Conservation (phyloP, 2,113 vertebrate genomes). For the Formicarius rufipectus region DNA sequence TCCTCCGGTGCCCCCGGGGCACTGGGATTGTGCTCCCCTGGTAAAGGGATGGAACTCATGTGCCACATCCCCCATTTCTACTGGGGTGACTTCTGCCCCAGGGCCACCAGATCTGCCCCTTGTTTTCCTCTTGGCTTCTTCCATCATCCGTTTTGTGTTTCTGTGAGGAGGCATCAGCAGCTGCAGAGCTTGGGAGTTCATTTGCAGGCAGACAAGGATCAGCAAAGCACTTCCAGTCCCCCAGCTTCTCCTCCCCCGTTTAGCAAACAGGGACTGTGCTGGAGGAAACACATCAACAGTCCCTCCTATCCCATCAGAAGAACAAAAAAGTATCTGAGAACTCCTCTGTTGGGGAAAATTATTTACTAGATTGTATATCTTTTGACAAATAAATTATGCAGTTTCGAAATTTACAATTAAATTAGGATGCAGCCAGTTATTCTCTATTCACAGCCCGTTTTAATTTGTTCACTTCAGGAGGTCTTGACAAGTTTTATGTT, state of each 20-base stretch:
- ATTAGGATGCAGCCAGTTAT: not conserved
- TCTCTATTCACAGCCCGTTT: not conserved
- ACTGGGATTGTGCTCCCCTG: not conserved
- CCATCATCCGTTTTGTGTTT: not conserved
- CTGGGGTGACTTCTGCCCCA: not conserved
- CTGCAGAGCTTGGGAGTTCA: not conserved
- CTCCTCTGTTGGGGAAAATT: not conserved
- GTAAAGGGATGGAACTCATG: fast-evolving
- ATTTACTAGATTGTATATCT: not conserved
- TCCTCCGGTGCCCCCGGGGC: fast-evolving
- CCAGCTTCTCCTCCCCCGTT: not conserved
- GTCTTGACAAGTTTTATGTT: not conserved
- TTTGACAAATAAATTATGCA: not conserved
- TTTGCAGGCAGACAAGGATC: not conserved
- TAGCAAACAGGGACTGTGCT: not conserved
- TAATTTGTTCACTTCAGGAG: not conserved
- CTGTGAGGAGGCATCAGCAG: not conserved
- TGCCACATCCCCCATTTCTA: not conserved
- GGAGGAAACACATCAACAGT: not conserved
- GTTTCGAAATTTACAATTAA: not conserved
- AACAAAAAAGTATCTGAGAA: not conserved
- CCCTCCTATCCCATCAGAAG: not conserved
- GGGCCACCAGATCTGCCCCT: not conserved
- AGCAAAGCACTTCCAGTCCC: not conserved
- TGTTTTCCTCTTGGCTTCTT: not conserved